Evolutionary conservation across 2,113 vertebrate genomes (phyloP).

Genomic region (Tragelaphus scriptus): DNA sequence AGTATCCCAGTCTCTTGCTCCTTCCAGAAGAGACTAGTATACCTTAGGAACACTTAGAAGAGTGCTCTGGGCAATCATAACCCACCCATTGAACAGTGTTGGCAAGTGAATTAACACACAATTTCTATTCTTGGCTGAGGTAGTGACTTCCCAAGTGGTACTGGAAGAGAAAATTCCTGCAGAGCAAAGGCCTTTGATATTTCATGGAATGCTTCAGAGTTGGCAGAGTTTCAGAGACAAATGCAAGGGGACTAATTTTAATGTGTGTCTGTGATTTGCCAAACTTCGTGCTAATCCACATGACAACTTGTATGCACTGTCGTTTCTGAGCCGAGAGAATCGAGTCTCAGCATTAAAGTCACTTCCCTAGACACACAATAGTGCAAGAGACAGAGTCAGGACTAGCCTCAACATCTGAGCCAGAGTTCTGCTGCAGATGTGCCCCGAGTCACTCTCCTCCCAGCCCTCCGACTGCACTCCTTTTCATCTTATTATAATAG

Average conservation of each 20-base stretch:
- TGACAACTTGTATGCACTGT: neutral
- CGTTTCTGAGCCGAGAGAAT: neutral
- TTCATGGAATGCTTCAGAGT: neutral
- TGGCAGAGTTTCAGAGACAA: neutral
- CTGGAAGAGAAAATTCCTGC: neutral
- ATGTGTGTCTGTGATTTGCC: neutral
- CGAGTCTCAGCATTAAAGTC: neutral
- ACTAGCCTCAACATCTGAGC: neutral
- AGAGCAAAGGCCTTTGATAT: neutral
- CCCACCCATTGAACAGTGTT: neutral
- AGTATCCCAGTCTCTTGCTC: neutral
- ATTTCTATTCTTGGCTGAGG: neutral
- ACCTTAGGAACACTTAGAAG: neutral
- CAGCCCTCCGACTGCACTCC: too few relatives aligned
- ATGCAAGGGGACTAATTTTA: neutral
- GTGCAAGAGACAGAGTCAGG: neutral
- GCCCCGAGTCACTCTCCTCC: rapidly evolving
- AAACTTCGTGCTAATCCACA: neutral
- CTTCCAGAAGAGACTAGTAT: neutral
- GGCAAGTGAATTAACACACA: neutral
- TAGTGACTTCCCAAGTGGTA: neutral
- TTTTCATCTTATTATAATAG: neutral
- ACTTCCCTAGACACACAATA: neutral
- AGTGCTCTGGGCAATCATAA: neutral
- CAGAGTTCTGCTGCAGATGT: neutral